A percentile compares a stretch with the other conserved stretches of the same genome.
Conservation (phyloP, 2,888 invertebrate species). For the Drosophila anomelani region DNA sequence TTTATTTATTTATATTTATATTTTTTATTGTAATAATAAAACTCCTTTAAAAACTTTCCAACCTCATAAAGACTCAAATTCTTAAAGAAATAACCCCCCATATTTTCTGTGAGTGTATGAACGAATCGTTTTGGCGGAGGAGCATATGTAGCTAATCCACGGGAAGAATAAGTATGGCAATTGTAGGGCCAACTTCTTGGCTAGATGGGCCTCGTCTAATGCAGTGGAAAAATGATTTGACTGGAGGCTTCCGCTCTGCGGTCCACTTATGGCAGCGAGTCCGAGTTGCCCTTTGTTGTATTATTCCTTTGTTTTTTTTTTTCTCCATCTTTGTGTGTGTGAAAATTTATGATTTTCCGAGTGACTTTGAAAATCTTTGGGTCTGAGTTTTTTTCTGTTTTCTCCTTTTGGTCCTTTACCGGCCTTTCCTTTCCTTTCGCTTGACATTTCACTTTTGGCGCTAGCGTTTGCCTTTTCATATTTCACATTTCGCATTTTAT, state of each 20-base stretch:
- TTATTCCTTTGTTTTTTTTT: not conserved
- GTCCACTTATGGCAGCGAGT: slow-evolving; percentile 45
- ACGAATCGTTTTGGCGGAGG: not conserved
- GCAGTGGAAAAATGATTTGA: slow-evolving; percentile 79
- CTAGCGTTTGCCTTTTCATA: slow-evolving; percentile 61
- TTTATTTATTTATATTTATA: too few species aligned
- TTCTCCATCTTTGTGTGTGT: slow-evolving; percentile 44
- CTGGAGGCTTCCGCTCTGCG: slow-evolving; percentile 66
- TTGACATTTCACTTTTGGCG: slow-evolving; percentile 74
- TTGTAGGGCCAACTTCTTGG: slow-evolving; percentile 42
- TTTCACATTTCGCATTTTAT: slow-evolving; percentile 42
- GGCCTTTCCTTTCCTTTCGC: slow-evolving; percentile 56
- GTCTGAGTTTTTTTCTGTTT: not conserved
- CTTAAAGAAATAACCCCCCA: too few species aligned
- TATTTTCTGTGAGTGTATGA: not conserved
- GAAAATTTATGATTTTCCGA: slow-evolving; percentile 74
- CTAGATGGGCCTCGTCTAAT: slow-evolving; percentile 65
- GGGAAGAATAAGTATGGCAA: slow-evolving; percentile 41
- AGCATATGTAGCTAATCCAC: slow-evolving; percentile 31
- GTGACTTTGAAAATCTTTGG: slow-evolving; percentile 71
- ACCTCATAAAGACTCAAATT: too few species aligned
- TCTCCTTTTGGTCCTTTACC: not conserved
- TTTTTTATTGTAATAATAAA: too few species aligned
- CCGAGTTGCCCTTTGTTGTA: slow-evolving; percentile 39
- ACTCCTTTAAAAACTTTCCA: too few species aligned